A percentile compares a stretch with the other conserved stretches of the same genome.
These are phyloP conservation scores for Bactericera cockerelli DNA, from an alignment of 1,140 invertebrate species.

Conservation along the genomic window DNA sequence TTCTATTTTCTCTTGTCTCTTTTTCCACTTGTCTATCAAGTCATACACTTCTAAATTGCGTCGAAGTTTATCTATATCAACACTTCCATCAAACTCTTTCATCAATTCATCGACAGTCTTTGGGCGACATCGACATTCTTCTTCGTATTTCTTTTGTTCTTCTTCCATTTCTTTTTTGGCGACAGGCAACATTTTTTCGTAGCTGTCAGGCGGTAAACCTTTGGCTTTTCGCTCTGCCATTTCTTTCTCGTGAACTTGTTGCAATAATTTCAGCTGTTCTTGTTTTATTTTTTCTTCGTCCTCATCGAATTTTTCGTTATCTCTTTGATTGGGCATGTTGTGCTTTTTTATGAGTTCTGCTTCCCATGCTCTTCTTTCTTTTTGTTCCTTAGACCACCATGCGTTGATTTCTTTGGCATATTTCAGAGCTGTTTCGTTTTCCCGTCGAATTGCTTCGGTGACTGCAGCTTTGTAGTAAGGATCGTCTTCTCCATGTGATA, in stretches of 20 bases:
- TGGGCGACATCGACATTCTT: neutral
- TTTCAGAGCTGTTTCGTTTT: neutral
- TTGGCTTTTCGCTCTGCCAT: neutral
- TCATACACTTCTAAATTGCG: neutral
- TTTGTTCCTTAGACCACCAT: neutral
- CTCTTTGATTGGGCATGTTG: neutral
- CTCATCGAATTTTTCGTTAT: neutral
- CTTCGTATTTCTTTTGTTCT: neutral
- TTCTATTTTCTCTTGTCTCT: neutral
- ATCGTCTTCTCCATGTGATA: neutral
- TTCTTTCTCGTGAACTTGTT: neutral
- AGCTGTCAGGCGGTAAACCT: neutral
- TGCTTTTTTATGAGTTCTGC: neutral
- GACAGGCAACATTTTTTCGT: neutral
- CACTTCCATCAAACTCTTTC: neutral
- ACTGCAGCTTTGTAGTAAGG: neutral
- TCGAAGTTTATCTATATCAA: neutral
- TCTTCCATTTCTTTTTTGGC: constrained; percentile 3
- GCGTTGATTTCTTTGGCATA: neutral
- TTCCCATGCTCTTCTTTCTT: neutral
- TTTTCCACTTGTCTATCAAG: neutral
- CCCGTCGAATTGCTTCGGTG: neutral
- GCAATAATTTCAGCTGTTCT: neutral
- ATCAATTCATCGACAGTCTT: neutral
- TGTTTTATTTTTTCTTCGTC: neutral